phyloP scores from a whole-genome alignment of 2,888 invertebrate genomes.

The Pachycephus smyrnensis region DNA sequence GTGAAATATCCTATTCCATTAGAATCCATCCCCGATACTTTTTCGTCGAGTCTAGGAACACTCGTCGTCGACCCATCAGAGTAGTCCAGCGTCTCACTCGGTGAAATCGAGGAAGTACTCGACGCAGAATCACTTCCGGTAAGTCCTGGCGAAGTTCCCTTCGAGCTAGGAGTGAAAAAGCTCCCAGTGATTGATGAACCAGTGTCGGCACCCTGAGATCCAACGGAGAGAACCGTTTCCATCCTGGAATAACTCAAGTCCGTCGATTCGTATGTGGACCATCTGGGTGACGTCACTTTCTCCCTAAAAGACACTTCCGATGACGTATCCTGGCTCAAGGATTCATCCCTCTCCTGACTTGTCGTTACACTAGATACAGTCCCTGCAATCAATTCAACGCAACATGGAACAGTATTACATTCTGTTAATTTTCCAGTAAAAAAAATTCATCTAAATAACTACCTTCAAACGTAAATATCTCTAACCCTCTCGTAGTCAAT shows the following conservation, averaged over 20 bases:
- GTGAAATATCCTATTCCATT: background rate
- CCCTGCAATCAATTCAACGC: background rate
- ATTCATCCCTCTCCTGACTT: background rate
- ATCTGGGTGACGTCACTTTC: background rate
- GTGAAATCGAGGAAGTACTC: background rate
- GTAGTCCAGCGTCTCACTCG: background rate
- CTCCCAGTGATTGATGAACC: background rate
- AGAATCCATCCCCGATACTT: background rate
- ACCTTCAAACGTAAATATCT: background rate
- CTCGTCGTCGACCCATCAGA: background rate
- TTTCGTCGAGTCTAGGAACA: background rate
- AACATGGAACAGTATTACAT: background rate
- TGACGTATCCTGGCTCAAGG: background rate
- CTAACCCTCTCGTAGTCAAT: background rate
- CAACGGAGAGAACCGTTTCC: background rate
- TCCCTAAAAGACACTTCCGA: background rate
- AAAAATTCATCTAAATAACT: background rate
- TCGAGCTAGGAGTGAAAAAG: background rate
- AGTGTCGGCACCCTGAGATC: background rate
- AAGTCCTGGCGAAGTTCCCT: background rate
- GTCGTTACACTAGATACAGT: background rate
- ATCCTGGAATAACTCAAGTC: background rate
- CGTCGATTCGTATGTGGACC: background rate
- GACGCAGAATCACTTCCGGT: background rate
- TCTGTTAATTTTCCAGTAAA: background rate